Base-by-base conservation (phyloP, 2,113 vertebrate genomes). In the Salminus brasiliensis region DNA sequence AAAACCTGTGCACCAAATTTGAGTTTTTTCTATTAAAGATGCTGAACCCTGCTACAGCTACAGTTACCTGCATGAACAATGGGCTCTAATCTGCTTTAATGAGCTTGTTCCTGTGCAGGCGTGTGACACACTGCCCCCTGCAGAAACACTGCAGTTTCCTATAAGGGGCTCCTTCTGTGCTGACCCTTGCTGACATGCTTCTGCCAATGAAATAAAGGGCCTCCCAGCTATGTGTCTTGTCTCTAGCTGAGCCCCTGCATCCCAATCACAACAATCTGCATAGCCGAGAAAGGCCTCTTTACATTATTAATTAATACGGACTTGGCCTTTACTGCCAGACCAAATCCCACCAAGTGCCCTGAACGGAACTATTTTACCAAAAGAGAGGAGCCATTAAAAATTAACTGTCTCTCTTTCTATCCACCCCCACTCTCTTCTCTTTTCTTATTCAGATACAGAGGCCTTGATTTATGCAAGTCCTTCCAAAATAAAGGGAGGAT, bases 261-360 rank as follows among this genome's bases (percentile, higher is more conserved):
- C 11, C 1, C 47, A 25, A 21, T n/a, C 88, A 36, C n/a, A 82
- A 12, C 74, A 88, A 91, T 93, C 92, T 92, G 89, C 92, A 92
- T 93, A 91, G 88, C 41, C 43, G 81, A 93, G 91, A 93, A 93
- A 88, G 88, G 87, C 81, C 78, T 87, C 69, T 88, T 86, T 89
- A 85, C 86, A 88, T 93, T 93, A 93, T 93, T 92, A 93, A 92
- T 93, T 93, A 93, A 92, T 92, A 92, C 88, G 83, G 86, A 92
- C 85, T 87, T 85, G 83, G 89, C 79, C 87, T 88, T 85, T 82
- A 80, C 89, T 89, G 91, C 87, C 88, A 88, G 88, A 92, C 89
- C 88, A 90, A 87, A 92, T 91, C 87, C 89, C 85, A 89, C 86
- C 78, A 88, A 92, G 91, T 88, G 87, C 85, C 88, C 87, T 81